Base-by-base conservation (phyloP, 2,888 invertebrate genomes). In the Stratiomys singularior region DNA sequence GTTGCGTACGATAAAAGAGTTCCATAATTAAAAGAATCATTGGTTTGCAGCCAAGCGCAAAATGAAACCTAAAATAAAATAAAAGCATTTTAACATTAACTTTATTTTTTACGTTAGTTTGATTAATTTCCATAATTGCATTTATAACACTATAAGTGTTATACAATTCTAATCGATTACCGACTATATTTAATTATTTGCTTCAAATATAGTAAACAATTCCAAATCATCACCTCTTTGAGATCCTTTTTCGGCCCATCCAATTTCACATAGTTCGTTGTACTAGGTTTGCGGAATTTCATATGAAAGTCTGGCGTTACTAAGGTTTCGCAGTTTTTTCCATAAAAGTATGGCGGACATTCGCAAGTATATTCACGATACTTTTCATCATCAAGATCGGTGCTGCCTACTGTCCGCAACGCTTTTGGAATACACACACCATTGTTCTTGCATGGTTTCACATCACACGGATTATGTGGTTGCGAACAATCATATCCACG, bases 1-100 rank as follows among this genome's bases (percentile, higher is more conserved):
- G 90, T 92, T 9, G 93, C 92, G 82, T 93, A 93, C 0, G 93
- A 93, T 44, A 93, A 85, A 5, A 92, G 88, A 0, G 93, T 92
- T 13, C 93, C 93, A 82, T 92, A 92, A 84, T 93, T 92, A 63
- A 89, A 88, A 13, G 85, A 88, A 82, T 93, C 92, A 27, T 85
- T 83, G 0, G 91, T 90, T 82, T 89, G 88, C 83, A 93, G 88
- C 93, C 93, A 93, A 63, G 91, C 86, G 81, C 92, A 91, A 47
- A 90, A 87, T 0, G 91, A 89, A 18, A 91, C 86, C 87, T 91
- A 79, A 76, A 84, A 82, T 78, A 63, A 83, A 80, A 69, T 56
- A 21, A n/a, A n/a, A n/a, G n/a, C n/a, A n/a, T n/a, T n/a, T n/a
- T n/a, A n/a, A n/a, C n/a, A n/a, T n/a, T n/a, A 37, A n/a, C n/a